Evolutionary conservation across 2,888 invertebrate genomes (phyloP), one percentile per base, ranked within the genome.

Genomic region (Opisthograptis luteolata): DNA sequence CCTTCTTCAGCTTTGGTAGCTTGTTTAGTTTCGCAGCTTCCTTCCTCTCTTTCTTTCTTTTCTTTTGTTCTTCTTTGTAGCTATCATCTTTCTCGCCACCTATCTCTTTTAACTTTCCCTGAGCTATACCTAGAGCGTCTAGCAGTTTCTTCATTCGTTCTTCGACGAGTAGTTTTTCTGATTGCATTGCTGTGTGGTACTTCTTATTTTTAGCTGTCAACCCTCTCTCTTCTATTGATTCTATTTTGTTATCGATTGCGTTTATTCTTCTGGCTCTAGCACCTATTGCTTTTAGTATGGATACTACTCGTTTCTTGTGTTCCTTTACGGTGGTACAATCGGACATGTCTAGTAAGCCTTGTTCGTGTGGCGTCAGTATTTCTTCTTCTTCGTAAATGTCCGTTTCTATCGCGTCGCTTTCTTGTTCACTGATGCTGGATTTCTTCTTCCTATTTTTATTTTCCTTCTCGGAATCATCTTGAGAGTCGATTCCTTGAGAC

Each of bases 341-440:
- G 0, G 80, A 71, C 25, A 84, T 55, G 45, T 90, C 86, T 22
- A 87, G 53, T 0, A 89, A 66, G 0, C 66, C 62, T 28, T 72
- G 49, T 24, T 88, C 87, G 52, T 80, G 70, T 0, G 82, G 76
- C 0, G 73, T 73, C 0, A 87, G 40, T 3, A 74, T 25, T 24
- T 79, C 60, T 9, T 79, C 80, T 6, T 81, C 79, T 42, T 84
- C 81, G 5, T 76, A 55, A 7, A 81, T 47, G 14, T 87, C 84
- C 12, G 82, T 80, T 35, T 87, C 86, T 48, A 86, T 84, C 0
- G 74, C 77, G 28, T 87, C 86, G 43, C 84, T 88, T 40, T 85
- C 82, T 62, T 82, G 80, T 37, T 43, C 42, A 2, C 14, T 17
- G 75, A 73, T 2, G 56, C 60, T 39, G 55, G 43, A 6, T 31